A percentile compares a stretch with the other conserved stretches of the same genome.
These are phyloP conservation scores for Spatula versicolor DNA, from an alignment of 2,797 vertebrate species.

Conservation along the genomic window DNA sequence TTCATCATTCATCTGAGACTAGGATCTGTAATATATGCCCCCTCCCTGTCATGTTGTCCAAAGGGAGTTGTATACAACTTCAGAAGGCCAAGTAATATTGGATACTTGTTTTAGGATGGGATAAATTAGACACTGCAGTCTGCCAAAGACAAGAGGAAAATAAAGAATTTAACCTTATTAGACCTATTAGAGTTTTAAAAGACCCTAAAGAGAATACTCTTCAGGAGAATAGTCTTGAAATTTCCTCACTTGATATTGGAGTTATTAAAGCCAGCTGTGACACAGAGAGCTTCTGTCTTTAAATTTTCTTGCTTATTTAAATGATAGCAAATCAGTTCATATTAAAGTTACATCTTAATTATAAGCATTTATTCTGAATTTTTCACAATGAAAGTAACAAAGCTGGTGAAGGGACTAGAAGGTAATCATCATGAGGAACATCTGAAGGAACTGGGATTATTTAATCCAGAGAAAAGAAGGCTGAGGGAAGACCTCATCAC, in stretches of 20 bases:
- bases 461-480: background rate
- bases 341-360: background rate
- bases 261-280: background rate
- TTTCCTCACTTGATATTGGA: background rate
- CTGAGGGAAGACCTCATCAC: background rate
- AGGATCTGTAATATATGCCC: background rate
- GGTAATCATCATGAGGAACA: background rate
- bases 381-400: background rate
- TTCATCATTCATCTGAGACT: background rate
- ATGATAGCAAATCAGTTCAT: background rate
- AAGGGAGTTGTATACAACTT: background rate
- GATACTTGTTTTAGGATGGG: background rate
- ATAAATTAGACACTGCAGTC: background rate
- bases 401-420: background rate
- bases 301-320: background rate
- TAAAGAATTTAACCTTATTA: background rate
- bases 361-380: background rate
- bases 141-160: background rate
- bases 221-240: background rate
- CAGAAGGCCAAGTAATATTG: background rate
- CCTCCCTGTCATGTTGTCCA: too few species aligned
- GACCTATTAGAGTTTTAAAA: background rate
- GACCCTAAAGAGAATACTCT: background rate
- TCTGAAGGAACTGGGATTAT: background rate
- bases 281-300: background rate